phyloP scores from a whole-genome alignment of 1,140 invertebrate genomes.

The Caenorhabditis tropicalis region DNA sequence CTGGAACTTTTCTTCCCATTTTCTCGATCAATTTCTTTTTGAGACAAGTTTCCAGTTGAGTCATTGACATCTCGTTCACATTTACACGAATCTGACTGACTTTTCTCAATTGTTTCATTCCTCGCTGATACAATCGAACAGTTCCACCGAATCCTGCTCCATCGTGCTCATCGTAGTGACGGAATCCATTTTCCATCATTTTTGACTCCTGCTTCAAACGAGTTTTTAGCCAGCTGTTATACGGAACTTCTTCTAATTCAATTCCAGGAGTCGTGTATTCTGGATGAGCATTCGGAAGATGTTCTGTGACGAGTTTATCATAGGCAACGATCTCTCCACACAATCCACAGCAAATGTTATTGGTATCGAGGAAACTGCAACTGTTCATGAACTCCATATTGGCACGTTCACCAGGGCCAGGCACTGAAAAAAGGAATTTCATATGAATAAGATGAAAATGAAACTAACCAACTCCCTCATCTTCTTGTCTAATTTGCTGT shows the following conservation, averaged over 20 bases:
- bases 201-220: constrained; percentile 55
- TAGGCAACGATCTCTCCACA: constrained; percentile 70
- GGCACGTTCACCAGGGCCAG: constrained; percentile 43
- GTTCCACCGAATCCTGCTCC: background rate
- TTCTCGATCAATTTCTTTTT: constrained; percentile 71
- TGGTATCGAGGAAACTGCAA: constrained; percentile 61
- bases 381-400: constrained; percentile 55
- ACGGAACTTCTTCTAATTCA: constrained; percentile 68
- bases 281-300: constrained; percentile 67
- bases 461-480: no score
- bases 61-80: constrained; percentile 64
- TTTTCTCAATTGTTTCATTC: constrained; percentile 51
- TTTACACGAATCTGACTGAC: constrained; percentile 67
- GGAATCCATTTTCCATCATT: constrained; percentile 60
- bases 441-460: no score
- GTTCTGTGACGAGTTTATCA: constrained; percentile 65
- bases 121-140: background rate
- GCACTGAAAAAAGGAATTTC: background rate
- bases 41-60: constrained; percentile 64
- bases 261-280: constrained; percentile 61
- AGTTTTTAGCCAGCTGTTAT: constrained; percentile 61
- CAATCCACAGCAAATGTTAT: constrained; percentile 64
- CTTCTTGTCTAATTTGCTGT: no score
- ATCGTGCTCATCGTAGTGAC: constrained; percentile 11
- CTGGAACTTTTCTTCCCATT: constrained; percentile 69